Evolutionary conservation across 2,888 invertebrate species (phyloP), one percentile per base, ranked within the genome.

Genomic region (Leptopilina drosophilae): DNA sequence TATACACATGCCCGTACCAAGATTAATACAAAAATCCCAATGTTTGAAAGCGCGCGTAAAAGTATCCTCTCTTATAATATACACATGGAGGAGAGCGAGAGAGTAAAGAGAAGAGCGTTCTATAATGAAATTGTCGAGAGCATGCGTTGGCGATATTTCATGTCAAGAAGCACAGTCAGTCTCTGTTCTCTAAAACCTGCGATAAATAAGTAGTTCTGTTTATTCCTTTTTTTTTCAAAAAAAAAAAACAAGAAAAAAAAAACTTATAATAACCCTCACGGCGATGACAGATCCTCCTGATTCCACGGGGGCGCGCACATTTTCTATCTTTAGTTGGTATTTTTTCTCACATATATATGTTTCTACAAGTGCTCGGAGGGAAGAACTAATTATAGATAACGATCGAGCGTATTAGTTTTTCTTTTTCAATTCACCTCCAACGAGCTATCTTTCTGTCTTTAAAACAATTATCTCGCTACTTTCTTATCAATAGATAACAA

Each of bases 71-170:
- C 77, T 64, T 65, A 49, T 76, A 76, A 42, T 42, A 49, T 11
- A 49, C 49, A 12, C 11, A 49, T 46, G 46, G 46, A 33, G 5
- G 8, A 46, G 46, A 46, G 9, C 5, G 46, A 49, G 49, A 49
- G 49, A 12, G 49, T 11, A 12, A 3, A 9, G 11, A 49, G 69
- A 62, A 78, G 76, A 78, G 59, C 83, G 79, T 80, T 20, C 79
- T 80, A 77, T 86, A 88, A 87, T 87, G 87, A 88, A 87, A 85
- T 87, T 86, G 87, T 87, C 86, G 87, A 69, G 80, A 81, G 82
- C 85, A 84, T 86, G 85, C 85, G 87, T 85, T 85, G 78, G 85
- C 85, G 85, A 87, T 88, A 87, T 87, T 85, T 87, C 86, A 84
- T 81, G 81, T 77, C 83, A 73, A 15, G 64, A 53, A 77, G 79